Conservation (phyloP, 2,113 vertebrate species). For the Albula glossodonta region DNA sequence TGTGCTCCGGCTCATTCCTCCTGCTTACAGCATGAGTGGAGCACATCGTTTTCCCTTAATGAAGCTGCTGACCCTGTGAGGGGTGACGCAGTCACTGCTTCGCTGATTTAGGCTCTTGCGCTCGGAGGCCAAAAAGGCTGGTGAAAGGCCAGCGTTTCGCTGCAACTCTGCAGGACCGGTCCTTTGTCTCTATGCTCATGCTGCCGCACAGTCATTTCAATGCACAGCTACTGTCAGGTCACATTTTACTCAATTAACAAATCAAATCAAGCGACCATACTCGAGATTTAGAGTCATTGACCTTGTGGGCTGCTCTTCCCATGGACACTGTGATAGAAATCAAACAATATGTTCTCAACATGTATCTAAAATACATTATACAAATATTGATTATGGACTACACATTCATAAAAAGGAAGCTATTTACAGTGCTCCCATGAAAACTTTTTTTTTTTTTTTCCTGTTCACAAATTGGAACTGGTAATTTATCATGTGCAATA, state of each 20-base stretch:
- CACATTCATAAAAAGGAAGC: too few relatives aligned
- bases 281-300: background rate
- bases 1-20: conserved; percentile 45
- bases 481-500: background rate
- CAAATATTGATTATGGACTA: too few relatives aligned
- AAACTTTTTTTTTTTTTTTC: too few relatives aligned
- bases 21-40: conserved; percentile 65
- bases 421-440: too few relatives aligned
- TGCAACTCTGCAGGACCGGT: conserved; percentile 55
- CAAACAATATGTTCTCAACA: too few relatives aligned
- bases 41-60: conserved; percentile 72
- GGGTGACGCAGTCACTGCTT: conserved; percentile 77
- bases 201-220: conserved; percentile 37
- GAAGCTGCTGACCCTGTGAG: conserved; percentile 80
- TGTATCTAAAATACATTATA: too few relatives aligned
- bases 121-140: conserved; percentile 64
- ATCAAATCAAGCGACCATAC: conserved; percentile 16
- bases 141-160: conserved; percentile 63
- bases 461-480: too few relatives aligned
- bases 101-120: conserved; percentile 73
- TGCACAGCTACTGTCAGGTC: conserved; percentile 12
- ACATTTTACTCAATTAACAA: conserved; percentile 7
- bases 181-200: conserved; percentile 51
- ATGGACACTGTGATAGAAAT: too few relatives aligned
- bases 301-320: background rate